phyloP scores from a whole-genome alignment of 2,797 vertebrate species.

The Siniperca scherzeri region DNA sequence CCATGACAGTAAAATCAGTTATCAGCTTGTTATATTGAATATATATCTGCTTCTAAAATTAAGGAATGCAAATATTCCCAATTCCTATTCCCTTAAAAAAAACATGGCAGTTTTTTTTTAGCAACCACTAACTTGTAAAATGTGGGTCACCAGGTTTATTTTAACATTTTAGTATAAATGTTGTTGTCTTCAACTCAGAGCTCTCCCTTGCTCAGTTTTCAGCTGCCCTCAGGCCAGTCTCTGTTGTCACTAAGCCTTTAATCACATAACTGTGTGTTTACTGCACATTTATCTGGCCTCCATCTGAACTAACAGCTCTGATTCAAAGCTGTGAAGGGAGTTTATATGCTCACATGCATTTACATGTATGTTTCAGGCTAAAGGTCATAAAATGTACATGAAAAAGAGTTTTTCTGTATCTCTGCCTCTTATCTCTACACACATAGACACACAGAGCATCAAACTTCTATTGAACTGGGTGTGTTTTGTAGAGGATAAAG shows the following conservation, averaged over 20 bases:
- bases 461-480: constrained; percentile 12
- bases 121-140: not conserved
- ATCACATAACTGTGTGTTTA: constrained; percentile 47
- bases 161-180: constrained; percentile 8
- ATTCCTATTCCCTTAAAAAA: not conserved
- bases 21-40: not conserved
- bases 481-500: constrained; percentile 6
- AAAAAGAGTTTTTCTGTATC: not conserved
- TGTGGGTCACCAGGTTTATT: not conserved
- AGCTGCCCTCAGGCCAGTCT: constrained; percentile 29
- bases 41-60: not conserved
- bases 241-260: constrained; percentile 50
- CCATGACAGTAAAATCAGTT: not conserved
- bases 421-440: not conserved
- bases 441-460: not conserved
- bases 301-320: constrained; percentile 39
- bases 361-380: not conserved
- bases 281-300: constrained; percentile 33
- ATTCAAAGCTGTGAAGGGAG: constrained; percentile 5
- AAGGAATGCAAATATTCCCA: not conserved
- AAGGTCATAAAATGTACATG: not conserved
- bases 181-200: constrained; percentile 20
- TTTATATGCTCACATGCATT: not conserved
- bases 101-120: not conserved
- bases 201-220: constrained; percentile 3